Base-by-base conservation (phyloP, 2,797 vertebrate species). In the Chiroxiphia lanceolata region DNA sequence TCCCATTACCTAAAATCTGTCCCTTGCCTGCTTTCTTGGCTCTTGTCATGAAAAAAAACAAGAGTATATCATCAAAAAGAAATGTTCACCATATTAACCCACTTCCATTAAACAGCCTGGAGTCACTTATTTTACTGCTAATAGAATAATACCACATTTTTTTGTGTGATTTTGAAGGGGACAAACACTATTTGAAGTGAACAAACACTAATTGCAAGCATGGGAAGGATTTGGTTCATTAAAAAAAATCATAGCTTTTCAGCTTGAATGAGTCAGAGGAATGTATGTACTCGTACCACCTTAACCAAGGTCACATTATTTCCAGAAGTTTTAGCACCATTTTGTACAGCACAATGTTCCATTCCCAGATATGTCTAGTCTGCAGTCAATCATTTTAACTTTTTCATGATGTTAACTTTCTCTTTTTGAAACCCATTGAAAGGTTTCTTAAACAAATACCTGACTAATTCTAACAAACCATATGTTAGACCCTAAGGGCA, bases 401-500 rank as follows among this genome's bases (percentile, higher is more conserved):
- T 84, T 90, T 89, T 53, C 13, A 26, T 36, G 20, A 60, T 11
- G 5, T 71, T 79, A 87, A 92, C 47, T 70, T 93, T 78, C 50
- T 93, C 50, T 82, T 93, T 76, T 53, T 74, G 59, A 92, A 96
- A 85, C 13, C n/a, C 47, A 68, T 4, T 67, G 77, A 76, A 87
- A 91, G 85, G 67, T 89, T 94, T 85, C 86, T 94, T 88, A 48
- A 89, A 42, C 22, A 87, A 93, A 74, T 74, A 92, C 61, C 95
- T 95, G 80, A 93, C 67, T 86, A 95, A 90, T 87, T 56, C 84
- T 63, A 93, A 94, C 84, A 96, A 96, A 78, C 82, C 91, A 89
- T 95, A 95, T 94, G 86, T 92, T 95, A 94, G 90, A 89, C 79
- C 94, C 80, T 90, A 77, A 91, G 89, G 93, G 80, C 69, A 96